phyloP scores from a whole-genome alignment of 1,140 invertebrate species.

The Steinernema feltiae region DNA sequence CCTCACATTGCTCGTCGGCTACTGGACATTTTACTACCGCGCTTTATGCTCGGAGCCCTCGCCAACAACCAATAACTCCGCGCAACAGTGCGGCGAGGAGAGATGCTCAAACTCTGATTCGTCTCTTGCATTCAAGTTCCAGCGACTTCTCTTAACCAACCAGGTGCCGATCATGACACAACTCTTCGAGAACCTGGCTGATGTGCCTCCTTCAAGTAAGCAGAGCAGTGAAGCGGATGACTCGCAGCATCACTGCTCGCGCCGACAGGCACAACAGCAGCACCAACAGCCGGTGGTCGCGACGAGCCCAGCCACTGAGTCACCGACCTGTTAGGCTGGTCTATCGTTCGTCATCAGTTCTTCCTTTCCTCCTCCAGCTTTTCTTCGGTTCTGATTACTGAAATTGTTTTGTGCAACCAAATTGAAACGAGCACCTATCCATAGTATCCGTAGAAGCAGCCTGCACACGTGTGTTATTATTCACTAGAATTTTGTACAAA shows the following conservation, averaged over 20 bases:
- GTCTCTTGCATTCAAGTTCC: conserved; percentile 14
- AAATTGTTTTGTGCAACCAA: too few species aligned
- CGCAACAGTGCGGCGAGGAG: neutral
- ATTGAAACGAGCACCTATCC: too few species aligned
- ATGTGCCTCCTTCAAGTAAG: neutral
- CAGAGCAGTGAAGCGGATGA: conserved; percentile 8
- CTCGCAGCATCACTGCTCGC: neutral
- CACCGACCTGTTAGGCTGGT: conserved; percentile 8
- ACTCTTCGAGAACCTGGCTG: conserved; percentile 20
- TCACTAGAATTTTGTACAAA: too few species aligned
- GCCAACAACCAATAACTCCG: neutral
- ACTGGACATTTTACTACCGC: neutral
- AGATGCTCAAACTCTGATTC: neutral
- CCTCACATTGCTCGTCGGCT: neutral
- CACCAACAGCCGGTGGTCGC: conserved; percentile 14
- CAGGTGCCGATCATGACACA: conserved; percentile 28
- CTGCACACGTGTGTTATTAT: too few species aligned
- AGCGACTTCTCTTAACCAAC: conserved; percentile 19
- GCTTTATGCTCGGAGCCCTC: neutral
- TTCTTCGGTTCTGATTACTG: neutral
- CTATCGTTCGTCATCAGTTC: neutral
- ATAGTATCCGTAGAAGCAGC: too few species aligned
- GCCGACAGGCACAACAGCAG: conserved; percentile 9
- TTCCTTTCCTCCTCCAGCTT: neutral
- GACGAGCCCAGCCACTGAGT: conserved; percentile 10